Evolutionary conservation across 1,140 invertebrate species (phyloP).

Genomic region (Aphis craccivora): DNA sequence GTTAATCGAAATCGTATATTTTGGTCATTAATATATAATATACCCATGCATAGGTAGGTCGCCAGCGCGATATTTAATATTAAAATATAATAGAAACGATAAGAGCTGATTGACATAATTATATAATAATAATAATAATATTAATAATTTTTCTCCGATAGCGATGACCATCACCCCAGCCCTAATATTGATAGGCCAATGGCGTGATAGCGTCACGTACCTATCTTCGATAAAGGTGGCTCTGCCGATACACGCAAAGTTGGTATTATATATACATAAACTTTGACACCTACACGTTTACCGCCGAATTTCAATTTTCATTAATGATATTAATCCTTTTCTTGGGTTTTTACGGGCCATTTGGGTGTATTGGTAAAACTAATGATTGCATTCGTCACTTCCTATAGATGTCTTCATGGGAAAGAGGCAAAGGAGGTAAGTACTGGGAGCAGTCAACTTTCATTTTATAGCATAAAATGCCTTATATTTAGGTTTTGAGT

Average conservation of each 20-base stretch:
- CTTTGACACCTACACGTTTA: neutral
- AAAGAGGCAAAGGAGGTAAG: too few species aligned
- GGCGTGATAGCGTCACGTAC: neutral
- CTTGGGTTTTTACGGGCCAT: neutral
- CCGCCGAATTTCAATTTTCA: neutral
- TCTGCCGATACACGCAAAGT: neutral
- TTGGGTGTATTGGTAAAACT: too few species aligned
- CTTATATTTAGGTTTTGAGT: too few species aligned
- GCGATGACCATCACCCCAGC: neutral
- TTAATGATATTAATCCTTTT: neutral
- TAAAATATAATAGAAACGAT: neutral
- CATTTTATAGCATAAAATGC: too few species aligned
- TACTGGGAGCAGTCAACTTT: too few species aligned
- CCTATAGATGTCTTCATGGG: too few species aligned
- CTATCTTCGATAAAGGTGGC: neutral
- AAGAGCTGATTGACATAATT: neutral
- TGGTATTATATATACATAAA: neutral
- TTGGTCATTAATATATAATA: neutral
- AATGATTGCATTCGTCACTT: too few species aligned
- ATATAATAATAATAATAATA: neutral
- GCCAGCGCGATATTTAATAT: neutral
- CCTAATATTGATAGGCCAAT: neutral
- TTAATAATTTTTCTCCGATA: neutral
- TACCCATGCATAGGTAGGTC: too few species aligned
- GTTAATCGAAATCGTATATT: neutral